Evolutionary conservation across 1,140 invertebrate genomes (phyloP), one percentile per base, ranked within the genome.

Genomic region (Lasaia peninsularis): DNA sequence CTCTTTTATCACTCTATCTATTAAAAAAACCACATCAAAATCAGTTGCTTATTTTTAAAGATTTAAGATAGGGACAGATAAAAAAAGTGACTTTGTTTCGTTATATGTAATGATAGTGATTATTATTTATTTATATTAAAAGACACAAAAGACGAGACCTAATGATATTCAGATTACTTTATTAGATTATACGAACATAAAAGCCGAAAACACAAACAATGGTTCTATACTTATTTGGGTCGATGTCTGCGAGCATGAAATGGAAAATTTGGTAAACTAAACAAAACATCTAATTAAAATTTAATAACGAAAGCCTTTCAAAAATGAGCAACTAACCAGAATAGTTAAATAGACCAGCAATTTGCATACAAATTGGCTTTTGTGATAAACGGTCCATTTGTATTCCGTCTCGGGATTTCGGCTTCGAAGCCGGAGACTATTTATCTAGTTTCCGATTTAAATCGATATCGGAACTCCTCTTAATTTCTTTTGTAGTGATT

Each of bases 241-340:
- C 24, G 8, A 28, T 0, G 5, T 28, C 24, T 7, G 14, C 8
- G 16, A 34, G 9, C 2, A 20, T 9, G 16, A 18, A 44, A 10
- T 44, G 37, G 12, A 10, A 11, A 44, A 20, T 20, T 44, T 10
- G 2, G 1, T 10, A 44, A 20, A 44, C 40, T 44, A 20, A 20
- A 11, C 12, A 44, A 44, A 44, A 44, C 40, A 44, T 14, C 14
- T 8, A 20, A 44, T 44, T 44, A 11, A 44, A 44, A 11, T 20
- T 44, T 44, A 28, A 74, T 77, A 85, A 85, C 68, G 69, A 77
- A 78, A 75, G 81, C 74, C 69, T 83, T 80, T 65, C 65, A 77
- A 83, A 88, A 88, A 86, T 86, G 83, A 86, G 83, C 86, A 88
- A 88, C 83, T 88, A 86, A 88, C 83, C 81, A 86, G 86, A 80